Percentiles rank a stretch among this genome's conserved stretches.
phyloP scores from a whole-genome alignment of 2,113 vertebrate species.

The Gavia stellata region DNA sequence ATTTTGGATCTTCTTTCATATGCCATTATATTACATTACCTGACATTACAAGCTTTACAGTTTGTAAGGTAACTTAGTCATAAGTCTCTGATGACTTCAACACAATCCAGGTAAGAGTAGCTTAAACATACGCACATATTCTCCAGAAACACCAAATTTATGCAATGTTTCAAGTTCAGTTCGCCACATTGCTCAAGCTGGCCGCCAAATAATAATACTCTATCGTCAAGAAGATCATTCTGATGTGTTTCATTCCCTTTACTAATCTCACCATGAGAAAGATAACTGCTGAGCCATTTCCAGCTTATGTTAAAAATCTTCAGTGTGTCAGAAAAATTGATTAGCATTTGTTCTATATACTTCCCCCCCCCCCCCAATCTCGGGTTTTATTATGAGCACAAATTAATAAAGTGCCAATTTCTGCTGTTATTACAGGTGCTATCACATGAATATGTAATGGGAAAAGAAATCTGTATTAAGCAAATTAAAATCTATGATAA shows the following conservation, averaged over 20 bases:
- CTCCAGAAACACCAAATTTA: background rate
- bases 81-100: background rate
- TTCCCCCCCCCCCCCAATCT: background rate
- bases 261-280: background rate
- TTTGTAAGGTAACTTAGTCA: background rate
- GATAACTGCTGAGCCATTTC: background rate
- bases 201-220: background rate
- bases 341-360: background rate
- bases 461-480: slow-evolving; percentile 7
- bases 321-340: background rate
- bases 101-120: background rate
- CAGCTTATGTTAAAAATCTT: background rate
- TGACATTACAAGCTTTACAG: background rate
- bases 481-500: slow-evolving; percentile 24
- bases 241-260: background rate
- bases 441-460: background rate
- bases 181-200: background rate
- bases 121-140: background rate
- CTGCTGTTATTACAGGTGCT: background rate
- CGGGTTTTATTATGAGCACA: background rate
- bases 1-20: background rate
- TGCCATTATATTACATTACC: background rate
- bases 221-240: background rate
- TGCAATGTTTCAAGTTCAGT: background rate
- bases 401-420: background rate